Conservation (phyloP, 2,888 invertebrate genomes). For the Seira sanloemensis region DNA sequence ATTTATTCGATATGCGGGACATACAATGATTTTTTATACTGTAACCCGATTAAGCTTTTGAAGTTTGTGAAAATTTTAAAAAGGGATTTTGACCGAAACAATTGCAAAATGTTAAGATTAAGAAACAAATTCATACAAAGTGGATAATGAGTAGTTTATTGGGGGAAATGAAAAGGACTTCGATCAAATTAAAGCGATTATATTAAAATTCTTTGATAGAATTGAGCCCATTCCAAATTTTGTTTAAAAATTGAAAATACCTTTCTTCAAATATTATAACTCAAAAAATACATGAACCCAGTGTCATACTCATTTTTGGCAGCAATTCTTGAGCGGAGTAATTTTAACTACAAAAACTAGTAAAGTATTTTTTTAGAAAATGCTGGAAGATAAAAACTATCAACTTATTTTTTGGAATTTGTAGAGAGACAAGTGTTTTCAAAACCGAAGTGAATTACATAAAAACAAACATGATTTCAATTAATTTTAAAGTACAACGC, state of each 20-base stretch:
- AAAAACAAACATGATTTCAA: neutral
- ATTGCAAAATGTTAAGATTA: no score
- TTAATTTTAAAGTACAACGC: no score
- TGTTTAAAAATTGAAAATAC: neutral
- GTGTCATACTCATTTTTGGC: neutral
- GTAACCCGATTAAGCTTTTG: no score
- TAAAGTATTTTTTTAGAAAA: neutral
- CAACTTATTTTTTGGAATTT: neutral
- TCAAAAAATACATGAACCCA: neutral
- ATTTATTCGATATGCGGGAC: neutral
- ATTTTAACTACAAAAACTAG: neutral
- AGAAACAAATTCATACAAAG: no score
- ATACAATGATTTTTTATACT: no score
- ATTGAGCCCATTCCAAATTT: constrained; percentile 2
- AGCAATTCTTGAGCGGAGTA: constrained; percentile 7
- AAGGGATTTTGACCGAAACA: no score
- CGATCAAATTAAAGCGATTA: neutral
- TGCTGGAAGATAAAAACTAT: neutral
- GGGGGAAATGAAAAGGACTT: no score
- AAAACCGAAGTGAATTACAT: neutral
- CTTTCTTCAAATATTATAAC: neutral
- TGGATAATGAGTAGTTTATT: no score
- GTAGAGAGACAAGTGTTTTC: neutral
- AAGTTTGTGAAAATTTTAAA: no score
- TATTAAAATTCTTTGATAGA: no score